Base-by-base conservation (phyloP, 2,797 vertebrate species). In the Poecilia gillii region DNA sequence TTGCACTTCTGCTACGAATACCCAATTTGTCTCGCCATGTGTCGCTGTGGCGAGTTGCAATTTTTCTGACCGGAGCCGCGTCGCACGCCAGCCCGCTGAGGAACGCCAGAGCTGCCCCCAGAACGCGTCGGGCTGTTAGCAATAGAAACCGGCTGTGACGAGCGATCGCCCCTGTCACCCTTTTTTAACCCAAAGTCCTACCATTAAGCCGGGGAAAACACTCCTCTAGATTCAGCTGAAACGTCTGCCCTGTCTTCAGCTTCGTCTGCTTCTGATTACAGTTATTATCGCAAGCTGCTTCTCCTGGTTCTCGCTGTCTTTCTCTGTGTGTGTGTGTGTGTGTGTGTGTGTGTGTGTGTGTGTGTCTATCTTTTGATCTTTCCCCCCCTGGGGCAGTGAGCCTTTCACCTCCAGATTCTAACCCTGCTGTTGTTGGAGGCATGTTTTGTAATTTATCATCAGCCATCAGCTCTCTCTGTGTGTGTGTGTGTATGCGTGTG, bases 271-370 rank as follows among this genome's bases (percentile, higher is more conserved):
- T 92, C 91, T 85, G 88, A 94, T 96, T 95, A 95, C 90, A 89
- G 93, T 95, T 93, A 93, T 95, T 95, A 95, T 94, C 93, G 87
- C 91, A 90, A 94, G 92, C 93, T 90, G 90, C 92, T 94, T 86
- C 85, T 94, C 84, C 78, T 83, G 84, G 80, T 81, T 81, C 80
- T 66, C 31, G n/a, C 76, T 85, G 82, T 86, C 84, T 88, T 81
- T 88, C 80, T 80, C 73, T 13, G 45, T 81, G 76, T 59, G 6
- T 25, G 2, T 23, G 6, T 75, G 75, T 53, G 51, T 53, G 49
- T 18, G 45, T 39, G 8, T 9, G 7, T 70, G 12, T 45, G 8
- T 23, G 12, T 45, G 9, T 18, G 8, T 75, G 75, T 55, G 25
- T 55, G 3, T 83, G 73, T 90, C 59, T 87, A 77, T 83, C 83